phyloP scores from a whole-genome alignment of 2,888 invertebrate species.

The Andrena marginata region DNA sequence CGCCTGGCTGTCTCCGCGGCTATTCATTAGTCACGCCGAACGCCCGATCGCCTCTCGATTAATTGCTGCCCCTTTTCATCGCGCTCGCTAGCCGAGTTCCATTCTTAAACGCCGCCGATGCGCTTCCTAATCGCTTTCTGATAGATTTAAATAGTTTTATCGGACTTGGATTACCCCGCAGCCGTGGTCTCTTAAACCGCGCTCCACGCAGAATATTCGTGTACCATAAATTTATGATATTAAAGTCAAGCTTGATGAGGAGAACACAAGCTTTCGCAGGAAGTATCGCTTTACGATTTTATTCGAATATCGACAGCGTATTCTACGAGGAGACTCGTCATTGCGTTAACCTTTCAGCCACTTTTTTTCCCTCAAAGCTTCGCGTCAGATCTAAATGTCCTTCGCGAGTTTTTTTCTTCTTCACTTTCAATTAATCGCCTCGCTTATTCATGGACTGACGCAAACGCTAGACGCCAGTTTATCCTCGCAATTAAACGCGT shows the following conservation, averaged over 20 bases:
- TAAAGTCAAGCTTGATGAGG: too few relatives aligned
- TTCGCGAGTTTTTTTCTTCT: slow-evolving; percentile 3
- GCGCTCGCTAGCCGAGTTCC: neutral
- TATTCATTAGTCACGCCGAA: slow-evolving; percentile 33
- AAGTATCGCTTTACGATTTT: too few relatives aligned
- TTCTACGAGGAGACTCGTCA: neutral
- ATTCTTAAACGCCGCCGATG: neutral
- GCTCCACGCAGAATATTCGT: too few relatives aligned
- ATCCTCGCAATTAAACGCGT: slow-evolving; percentile 10
- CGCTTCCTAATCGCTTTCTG: neutral
- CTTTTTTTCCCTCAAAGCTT: neutral
- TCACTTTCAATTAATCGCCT: slow-evolving; percentile 14
- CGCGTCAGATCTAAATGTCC: slow-evolving; percentile 7
- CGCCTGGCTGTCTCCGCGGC: neutral
- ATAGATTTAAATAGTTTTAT: neutral
- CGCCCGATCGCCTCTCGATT: slow-evolving; percentile 19
- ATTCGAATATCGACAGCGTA: neutral
- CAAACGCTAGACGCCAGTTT: neutral
- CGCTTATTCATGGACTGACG: slow-evolving; percentile 39
- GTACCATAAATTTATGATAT: too few relatives aligned
- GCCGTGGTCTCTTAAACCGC: too few relatives aligned
- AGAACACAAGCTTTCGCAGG: too few relatives aligned
- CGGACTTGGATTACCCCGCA: too few relatives aligned
- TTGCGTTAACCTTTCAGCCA: neutral
- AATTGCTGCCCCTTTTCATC: slow-evolving; percentile 13